These are phyloP conservation scores for Dolomedes plantarius DNA, from an alignment of 2,888 invertebrate genomes.

Conservation along the genomic window DNA sequence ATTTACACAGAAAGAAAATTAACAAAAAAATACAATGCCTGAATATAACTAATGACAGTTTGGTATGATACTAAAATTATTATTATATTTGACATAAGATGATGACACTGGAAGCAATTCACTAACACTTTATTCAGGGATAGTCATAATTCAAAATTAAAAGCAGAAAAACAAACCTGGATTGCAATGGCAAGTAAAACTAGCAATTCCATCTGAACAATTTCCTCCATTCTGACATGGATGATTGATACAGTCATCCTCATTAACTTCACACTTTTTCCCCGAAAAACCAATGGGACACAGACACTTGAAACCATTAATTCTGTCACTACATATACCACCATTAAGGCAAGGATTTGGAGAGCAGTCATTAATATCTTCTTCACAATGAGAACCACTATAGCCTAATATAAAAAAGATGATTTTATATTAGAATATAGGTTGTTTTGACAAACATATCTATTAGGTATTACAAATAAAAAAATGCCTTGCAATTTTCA, in stretches of 20 bases:
- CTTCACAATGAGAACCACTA: conserved; percentile 78
- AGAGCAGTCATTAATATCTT: conserved; percentile 93
- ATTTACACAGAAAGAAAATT: no score
- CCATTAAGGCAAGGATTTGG: conserved; percentile 85
- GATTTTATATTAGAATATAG: no score
- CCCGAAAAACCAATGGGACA: conserved; percentile 93
- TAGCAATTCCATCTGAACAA: conserved; percentile 91
- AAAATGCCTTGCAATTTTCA: not conserved
- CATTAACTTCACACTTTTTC: conserved; percentile 88
- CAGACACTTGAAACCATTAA: conserved; percentile 78
- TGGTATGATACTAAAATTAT: no score
- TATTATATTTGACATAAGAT: no score
- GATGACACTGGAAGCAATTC: no score
- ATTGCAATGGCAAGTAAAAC: conserved; percentile 87
- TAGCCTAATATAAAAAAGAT: conserved; percentile 72
- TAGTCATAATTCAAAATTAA: no score
- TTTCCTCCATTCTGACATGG: conserved; percentile 89
- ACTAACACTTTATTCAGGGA: no score
- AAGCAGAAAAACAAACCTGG: conserved; percentile 76
- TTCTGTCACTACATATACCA: conserved; percentile 76
- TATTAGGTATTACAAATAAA: no score
- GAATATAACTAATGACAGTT: no score
- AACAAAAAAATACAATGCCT: no score
- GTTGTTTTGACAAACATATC: no score
- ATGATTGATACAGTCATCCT: conserved; percentile 90